phyloP scores from a whole-genome alignment of 1,140 invertebrate genomes.

The Apocrypta bakeri region DNA sequence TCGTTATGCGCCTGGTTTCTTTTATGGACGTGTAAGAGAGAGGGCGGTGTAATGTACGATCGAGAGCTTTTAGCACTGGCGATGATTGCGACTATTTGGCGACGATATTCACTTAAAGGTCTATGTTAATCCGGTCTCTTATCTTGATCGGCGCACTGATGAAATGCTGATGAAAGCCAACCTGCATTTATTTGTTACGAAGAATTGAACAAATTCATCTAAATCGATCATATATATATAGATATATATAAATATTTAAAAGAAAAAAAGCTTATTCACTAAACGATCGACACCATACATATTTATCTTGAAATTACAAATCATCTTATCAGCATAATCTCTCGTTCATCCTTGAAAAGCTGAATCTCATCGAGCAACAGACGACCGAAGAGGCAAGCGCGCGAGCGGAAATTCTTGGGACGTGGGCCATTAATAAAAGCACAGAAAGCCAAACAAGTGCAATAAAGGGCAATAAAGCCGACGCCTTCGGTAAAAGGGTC shows the following conservation, averaged over 20 bases:
- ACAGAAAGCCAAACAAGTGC: slow-evolving; percentile 39
- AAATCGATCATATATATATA: too few species aligned
- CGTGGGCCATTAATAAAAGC: slow-evolving; percentile 42
- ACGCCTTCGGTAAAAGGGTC: slow-evolving; percentile 31
- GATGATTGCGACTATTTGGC: background rate
- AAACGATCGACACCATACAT: background rate
- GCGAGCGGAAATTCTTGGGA: slow-evolving; percentile 28
- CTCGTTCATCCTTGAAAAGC: background rate
- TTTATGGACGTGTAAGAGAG: background rate
- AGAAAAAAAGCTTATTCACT: too few species aligned
- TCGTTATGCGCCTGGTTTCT: slow-evolving; percentile 3
- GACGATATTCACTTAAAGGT: too few species aligned
- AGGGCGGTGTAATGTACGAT: background rate
- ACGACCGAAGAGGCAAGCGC: background rate
- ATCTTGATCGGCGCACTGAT: background rate
- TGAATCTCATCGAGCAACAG: background rate
- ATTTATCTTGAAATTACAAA: background rate
- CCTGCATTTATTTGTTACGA: too few species aligned
- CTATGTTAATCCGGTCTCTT: too few species aligned
- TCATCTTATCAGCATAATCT: slow-evolving; percentile 12
- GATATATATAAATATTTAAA: too few species aligned
- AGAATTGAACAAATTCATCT: too few species aligned
- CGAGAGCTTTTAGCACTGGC: background rate
- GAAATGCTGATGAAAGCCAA: background rate
- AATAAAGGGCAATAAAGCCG: slow-evolving; percentile 43